A percentile compares a stretch with the other conserved stretches of the same genome.
phyloP scores from a whole-genome alignment of 2,888 invertebrate genomes.

The Pinctada fucata region DNA sequence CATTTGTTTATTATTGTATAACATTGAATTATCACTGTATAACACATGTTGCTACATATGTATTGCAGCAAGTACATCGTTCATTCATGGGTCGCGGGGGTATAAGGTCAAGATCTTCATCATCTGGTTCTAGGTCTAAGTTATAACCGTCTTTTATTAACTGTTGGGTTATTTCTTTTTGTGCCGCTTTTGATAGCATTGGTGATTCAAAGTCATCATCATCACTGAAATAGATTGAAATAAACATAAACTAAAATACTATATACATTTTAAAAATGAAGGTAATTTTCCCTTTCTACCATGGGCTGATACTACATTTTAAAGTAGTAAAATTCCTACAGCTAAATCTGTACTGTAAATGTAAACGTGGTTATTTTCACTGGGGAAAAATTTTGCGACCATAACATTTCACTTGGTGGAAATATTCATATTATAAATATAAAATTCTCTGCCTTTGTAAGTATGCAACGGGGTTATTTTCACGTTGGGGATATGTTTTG shows the following conservation, averaged over 20 bases:
- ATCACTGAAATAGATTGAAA: conserved; percentile 61
- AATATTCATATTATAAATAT: too few relatives aligned
- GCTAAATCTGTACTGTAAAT: too few relatives aligned
- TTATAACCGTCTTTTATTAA: conserved; percentile 81
- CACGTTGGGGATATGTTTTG: too few relatives aligned
- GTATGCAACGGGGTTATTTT: too few relatives aligned
- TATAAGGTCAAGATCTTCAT: conserved; percentile 79
- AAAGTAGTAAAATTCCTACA: too few relatives aligned
- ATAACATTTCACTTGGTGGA: too few relatives aligned
- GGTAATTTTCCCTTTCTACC: too few relatives aligned
- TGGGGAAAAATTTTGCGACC: too few relatives aligned
- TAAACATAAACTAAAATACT: conserved; percentile 60
- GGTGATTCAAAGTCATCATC: conserved; percentile 76
- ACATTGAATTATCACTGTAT: conserved; percentile 43
- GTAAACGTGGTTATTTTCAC: too few relatives aligned
- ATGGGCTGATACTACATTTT: too few relatives aligned
- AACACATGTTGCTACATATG: conserved; percentile 47
- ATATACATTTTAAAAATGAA: background rate
- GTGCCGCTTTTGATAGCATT: conserved; percentile 77
- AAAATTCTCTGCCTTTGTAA: too few relatives aligned
- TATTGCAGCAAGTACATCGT: conserved; percentile 77
- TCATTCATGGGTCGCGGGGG: conserved; percentile 78
- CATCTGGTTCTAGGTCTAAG: conserved; percentile 81
- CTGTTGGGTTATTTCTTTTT: conserved; percentile 80
- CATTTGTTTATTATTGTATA: too few relatives aligned